Base-by-base conservation (phyloP, 2,888 invertebrate species). In the Calameuta filiformis region DNA sequence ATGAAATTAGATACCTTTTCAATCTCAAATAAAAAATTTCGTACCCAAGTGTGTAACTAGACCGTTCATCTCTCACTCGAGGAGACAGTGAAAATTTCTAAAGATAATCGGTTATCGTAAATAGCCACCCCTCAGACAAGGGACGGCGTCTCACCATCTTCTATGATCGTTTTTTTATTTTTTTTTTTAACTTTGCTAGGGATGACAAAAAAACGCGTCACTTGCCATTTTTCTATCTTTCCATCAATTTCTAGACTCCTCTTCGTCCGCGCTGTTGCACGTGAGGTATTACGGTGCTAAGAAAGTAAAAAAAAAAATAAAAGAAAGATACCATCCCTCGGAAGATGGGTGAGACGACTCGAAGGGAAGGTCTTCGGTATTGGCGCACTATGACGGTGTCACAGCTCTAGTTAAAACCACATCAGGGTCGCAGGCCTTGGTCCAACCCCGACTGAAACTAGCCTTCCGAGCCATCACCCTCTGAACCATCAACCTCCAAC, bases 361-460 rank as follows among this genome's bases (percentile, higher is more conserved):
- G 56, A 56, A 56, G 56, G 56, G 56, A 56, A 23, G 56, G 23
- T 56, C 56, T 56, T 56, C 23, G 56, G 23, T 56, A 56, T 56
- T 56, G 56, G 9, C 56, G 56, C 56, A 56, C 35, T 68, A 68
- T 68, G 73, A 69, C 77, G 77, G 35, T 77, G 77, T 77, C 73
- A 73, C 73, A 35, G 73, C 68, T 73, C 77, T 77, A 77, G 77
- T 77, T 77, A 77, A 77, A 77, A 77, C 73, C 77, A 77, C 77
- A 77, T 77, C 77, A 77, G 77, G 73, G 77, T 77, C 77, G 74
- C 73, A 73, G 68, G 73, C 77, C 77, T 77, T 15, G 68, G 73
- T 77, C 73, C 73, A 34, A 31, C 68, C 77, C 73, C 35, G 34
- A 69, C 77, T 69, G 35, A 73, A 77, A 73, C 40, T 69, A 73